phyloP scores from a whole-genome alignment of 2,888 invertebrate genomes.

The Idaea biselata region DNA sequence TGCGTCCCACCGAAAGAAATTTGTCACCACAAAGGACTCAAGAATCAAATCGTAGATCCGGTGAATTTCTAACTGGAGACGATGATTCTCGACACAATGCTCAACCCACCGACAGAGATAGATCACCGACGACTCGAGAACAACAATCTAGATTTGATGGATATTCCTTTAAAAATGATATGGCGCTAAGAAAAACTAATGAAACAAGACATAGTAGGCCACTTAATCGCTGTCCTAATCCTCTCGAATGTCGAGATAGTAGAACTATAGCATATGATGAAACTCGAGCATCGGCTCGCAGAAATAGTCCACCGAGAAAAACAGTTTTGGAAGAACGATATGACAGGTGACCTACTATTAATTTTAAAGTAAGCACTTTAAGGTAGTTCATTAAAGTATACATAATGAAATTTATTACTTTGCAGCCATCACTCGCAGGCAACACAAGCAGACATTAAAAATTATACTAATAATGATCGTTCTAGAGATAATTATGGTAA shows the following conservation, averaged over 20 bases:
- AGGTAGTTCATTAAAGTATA: not conserved
- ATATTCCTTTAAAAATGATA: not conserved
- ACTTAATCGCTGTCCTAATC: not conserved
- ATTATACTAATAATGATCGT: not conserved
- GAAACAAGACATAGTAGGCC: not conserved
- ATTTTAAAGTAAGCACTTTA: not conserved
- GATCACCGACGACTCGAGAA: not conserved
- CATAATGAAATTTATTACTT: conserved; percentile 8
- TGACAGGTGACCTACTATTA: not conserved
- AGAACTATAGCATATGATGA: not conserved
- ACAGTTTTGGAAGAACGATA: not conserved
- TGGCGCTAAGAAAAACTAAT: not conserved
- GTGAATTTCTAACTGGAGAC: not conserved
- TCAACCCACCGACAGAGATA: too few relatives aligned
- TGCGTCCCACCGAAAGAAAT: not conserved
- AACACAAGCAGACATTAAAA: conserved; percentile 55
- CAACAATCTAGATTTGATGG: not conserved
- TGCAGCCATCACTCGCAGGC: conserved; percentile 48
- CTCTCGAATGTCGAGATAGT: not conserved
- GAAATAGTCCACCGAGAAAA: not conserved
- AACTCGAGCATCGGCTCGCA: not conserved
- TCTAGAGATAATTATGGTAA: not conserved
- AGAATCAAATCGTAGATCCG: not conserved
- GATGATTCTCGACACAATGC: not conserved
- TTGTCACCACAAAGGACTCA: not conserved